A percentile compares a stretch with the other conserved stretches of the same genome.
Conservation (phyloP, 1,140 invertebrate species). For the Mylabris phalerata region DNA sequence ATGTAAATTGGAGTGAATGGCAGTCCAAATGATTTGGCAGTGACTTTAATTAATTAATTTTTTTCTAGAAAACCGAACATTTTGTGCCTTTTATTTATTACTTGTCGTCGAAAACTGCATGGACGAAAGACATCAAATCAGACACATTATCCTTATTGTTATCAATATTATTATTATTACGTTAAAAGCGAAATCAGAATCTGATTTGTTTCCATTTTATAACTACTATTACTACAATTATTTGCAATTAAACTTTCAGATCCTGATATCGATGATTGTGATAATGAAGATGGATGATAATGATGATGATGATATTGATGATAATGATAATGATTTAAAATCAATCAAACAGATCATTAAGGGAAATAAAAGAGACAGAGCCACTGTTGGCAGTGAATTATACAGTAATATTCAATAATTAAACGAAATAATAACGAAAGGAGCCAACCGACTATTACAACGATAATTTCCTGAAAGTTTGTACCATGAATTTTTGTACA, state of each 20-base stretch:
- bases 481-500: conserved; percentile 38
- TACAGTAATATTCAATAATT: too few species aligned
- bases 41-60: conserved; percentile 20
- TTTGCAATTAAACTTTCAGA: too few species aligned
- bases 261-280: conserved; percentile 1
- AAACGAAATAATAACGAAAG: conserved; percentile 15
- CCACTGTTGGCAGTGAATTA: conserved; percentile 37
- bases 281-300: conserved; percentile 21
- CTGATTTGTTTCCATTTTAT: too few species aligned
- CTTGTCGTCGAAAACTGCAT: conserved; percentile 12
- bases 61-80: conserved; percentile 4
- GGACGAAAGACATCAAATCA: conserved; percentile 24
- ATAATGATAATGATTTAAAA: too few species aligned
- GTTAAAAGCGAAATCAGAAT: too few species aligned
- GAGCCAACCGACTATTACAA: conserved; percentile 33
- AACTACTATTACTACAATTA: too few species aligned
- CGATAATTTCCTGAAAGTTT: conserved; percentile 37
- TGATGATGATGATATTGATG: conserved; percentile 21
- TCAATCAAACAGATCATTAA: too few species aligned
- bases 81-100: conserved; percentile 15
- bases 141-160: conserved; percentile 3
- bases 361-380: conserved; percentile 33
- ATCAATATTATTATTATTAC: conserved; percentile 9
- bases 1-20: conserved; percentile 33
- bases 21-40: conserved; percentile 40